Percentiles rank a stretch among this genome's conserved stretches.
Evolutionary conservation across 37 sponge, comb jelly and placozoan genomes (phyloP).

Genomic region (Beroe ovata): DNA sequence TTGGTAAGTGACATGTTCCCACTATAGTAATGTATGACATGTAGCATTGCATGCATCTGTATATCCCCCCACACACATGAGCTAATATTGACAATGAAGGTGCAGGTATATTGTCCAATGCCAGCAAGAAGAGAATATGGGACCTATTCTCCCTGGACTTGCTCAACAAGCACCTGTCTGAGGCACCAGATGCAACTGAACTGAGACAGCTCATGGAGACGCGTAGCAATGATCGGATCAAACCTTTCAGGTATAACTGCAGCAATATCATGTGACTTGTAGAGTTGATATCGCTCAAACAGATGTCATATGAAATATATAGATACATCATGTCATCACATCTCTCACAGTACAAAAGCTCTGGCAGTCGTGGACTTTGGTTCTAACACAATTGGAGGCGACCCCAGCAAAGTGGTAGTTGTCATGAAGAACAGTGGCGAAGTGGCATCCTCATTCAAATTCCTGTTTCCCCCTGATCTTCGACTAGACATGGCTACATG

Average conservation of each 20-base stretch:
- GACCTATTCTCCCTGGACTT: constrained; percentile 81
- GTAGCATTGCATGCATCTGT: too few relatives aligned
- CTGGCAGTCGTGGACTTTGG: constrained; percentile 82
- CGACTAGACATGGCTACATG: constrained; percentile 94
- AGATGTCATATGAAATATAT: too few relatives aligned
- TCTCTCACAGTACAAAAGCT: constrained; percentile 72
- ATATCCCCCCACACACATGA: too few relatives aligned
- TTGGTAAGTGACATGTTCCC: constrained; percentile 1
- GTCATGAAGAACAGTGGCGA: constrained; percentile 61
- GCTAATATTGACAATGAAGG: constrained; percentile 69
- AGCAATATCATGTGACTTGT: too few relatives aligned
- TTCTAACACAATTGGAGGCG: constrained; percentile 71
- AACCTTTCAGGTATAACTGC: constrained; percentile 63
- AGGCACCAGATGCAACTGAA: constrained; percentile 78
- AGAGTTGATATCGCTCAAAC: too few relatives aligned
- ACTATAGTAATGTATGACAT: too few relatives aligned
- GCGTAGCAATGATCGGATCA: constrained; percentile 71
- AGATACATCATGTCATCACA: too few relatives aligned
- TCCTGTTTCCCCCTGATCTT: constrained; percentile 90
- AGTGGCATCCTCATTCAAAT: constrained; percentile 70
- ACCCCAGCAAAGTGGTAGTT: constrained; percentile 67
- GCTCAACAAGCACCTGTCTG: constrained; percentile 73
- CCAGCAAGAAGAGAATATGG: constrained; percentile 84
- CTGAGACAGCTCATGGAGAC: constrained; percentile 84
- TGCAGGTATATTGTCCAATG: constrained; percentile 61